Percentiles rank a stretch among this genome's conserved stretches.
These are phyloP conservation scores for Micromussa lordhowensis DNA, from an alignment of 92 coral and sea anemone species.

Conservation along the genomic window DNA sequence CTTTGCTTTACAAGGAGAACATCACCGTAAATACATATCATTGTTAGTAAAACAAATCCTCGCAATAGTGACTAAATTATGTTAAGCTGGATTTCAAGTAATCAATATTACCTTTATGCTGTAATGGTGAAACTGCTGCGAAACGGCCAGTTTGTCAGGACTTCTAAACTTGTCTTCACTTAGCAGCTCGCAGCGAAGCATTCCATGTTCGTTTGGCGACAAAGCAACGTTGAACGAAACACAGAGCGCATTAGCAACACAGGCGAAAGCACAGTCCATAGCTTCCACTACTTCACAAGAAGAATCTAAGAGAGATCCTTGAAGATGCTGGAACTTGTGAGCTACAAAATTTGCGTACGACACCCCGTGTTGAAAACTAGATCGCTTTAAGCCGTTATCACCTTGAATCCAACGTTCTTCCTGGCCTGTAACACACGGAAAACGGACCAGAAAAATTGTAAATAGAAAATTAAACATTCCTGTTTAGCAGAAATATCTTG, in stretches of 20 bases:
- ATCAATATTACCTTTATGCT: conserved; percentile 23
- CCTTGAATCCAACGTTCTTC: background rate
- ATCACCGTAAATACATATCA: background rate
- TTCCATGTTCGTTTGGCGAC: background rate
- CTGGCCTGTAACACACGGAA: background rate
- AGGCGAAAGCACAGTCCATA: conserved; percentile 4
- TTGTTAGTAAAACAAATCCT: background rate
- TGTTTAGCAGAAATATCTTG: background rate
- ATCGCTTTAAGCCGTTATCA: conserved; percentile 4
- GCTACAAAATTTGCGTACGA: conserved; percentile 9
- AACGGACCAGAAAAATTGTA: background rate
- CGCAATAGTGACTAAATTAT: background rate
- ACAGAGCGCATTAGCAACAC: conserved; percentile 5
- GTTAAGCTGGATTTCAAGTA: background rate
- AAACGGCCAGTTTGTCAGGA: background rate
- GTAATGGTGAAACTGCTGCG: conserved; percentile 13
- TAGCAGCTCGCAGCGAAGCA: conserved; percentile 2
- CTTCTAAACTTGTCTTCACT: conserved; percentile 31
- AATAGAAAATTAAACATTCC: background rate
- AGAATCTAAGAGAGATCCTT: conserved; percentile 11
- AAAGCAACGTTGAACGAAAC: conserved; percentile 20
- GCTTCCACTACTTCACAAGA: conserved; percentile 11
- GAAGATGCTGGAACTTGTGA: conserved; percentile 16
- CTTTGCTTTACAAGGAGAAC: too few relatives aligned
- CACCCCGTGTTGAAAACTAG: background rate